Evolutionary conservation across 2,113 vertebrate genomes (phyloP), one percentile per base, ranked within the genome.

Genomic region (Collichthys lucidus): DNA sequence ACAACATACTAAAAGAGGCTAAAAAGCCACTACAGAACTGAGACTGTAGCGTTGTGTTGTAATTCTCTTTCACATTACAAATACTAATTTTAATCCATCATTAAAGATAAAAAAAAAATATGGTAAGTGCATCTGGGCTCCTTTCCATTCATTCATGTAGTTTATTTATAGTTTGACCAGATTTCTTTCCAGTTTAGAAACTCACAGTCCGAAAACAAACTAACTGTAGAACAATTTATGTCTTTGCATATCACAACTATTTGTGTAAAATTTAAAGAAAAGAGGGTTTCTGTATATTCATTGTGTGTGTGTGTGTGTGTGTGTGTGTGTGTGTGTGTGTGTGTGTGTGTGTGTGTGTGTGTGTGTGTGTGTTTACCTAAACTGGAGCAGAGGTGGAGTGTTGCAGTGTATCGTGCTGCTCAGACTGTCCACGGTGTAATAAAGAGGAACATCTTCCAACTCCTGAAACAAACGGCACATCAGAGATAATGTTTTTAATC

Each of bases 361-460:
- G n/a, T n/a, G n/a, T n/a, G n/a, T 61, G 73, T 24, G 73, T 15
- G 12, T 26, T 19, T 90, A 97, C 96, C 96, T 94, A n/a, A 97
- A 94, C 94, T 96, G 95, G 47, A 97, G 95, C 85, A 96, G 91
- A 0, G 92, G 86, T 0, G 95, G 95, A 0, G 93, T 95, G 60
- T 88, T 97, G 80, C 96, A 95, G 90, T 90, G 96, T 49, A 94
- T 22, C 0, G 95, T 91, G 93, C 96, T 95, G 94, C 94, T 90
- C 76, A 98, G 93, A 47, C 89, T 93, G 91, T 97, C 96, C 91
- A 97, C 86, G 0, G 96, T 94, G 83, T 96, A 96, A 83, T 98
- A 98, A 10, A 98, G 92, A 8, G 96, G 96, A 17, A 95, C 94
- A 0, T 97, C 96, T 0, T 93, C 91, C 83, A 97, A 79, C 92